Base-by-base conservation (phyloP, 2,113 vertebrate genomes). In the Ariopsis seemanni region DNA sequence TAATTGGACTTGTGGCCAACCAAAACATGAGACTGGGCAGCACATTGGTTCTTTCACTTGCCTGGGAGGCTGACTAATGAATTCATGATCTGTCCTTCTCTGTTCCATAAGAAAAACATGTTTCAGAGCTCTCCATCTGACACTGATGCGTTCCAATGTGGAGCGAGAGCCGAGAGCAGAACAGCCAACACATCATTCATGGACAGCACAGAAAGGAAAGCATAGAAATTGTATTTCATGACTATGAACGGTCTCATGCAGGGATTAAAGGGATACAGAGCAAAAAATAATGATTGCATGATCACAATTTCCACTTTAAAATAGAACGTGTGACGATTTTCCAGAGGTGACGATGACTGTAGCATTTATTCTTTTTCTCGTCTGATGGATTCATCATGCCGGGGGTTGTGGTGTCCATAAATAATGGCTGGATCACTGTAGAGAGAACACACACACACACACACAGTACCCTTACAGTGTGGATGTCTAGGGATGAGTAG, bases 361-460 rank as follows among this genome's bases (percentile, higher is more conserved):
- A 74, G 83, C 25, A 48, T 25, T 27, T 42, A 30, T 8, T 58
- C 1, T 50, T 71, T 52, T 55, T 71, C 50, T 30, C 4, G 34
- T 58, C 52, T 84, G 65, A 84, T 84, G 50, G 50, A 84, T 85
- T 55, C 53, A 58, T 57, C 25, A 58, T 7, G 20, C 53, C 20
- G 20, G 57, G 83, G 69, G 67, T 18, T 55, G 18, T 15, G 18
- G 20, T 15, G 67, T n/a, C 20, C 67, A 85, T 74, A 85, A 34
- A 72, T 57, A 72, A 85, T 58, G 8, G 53, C 67, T 34, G 17
- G 18, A 42, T 42, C 83, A 85, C 67, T 34, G 12, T 5, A 14
- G 18, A 58, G 7, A 90, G 90, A 52, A 86, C 22, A 83, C 25
- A 57, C 63, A 71, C 42, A 67, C 62, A 69, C 58, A 62, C 80